Percentiles rank a stretch among this genome's conserved stretches.
Evolutionary conservation across 1,140 invertebrate species (phyloP).

Genomic region (Dolichoris vasculosae): DNA sequence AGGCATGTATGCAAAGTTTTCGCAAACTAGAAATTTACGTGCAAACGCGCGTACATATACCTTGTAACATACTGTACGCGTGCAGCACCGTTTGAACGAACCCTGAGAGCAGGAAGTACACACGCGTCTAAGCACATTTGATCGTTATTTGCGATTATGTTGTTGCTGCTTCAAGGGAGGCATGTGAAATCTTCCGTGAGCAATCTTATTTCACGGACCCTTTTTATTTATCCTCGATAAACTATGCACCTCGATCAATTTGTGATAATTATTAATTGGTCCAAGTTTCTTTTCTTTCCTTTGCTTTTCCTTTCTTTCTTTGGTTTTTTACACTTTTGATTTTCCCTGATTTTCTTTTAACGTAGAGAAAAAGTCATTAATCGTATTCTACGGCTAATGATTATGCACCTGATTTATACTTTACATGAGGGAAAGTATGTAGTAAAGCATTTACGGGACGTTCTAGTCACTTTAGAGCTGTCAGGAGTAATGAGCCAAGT

Average conservation of each 20-base stretch:
- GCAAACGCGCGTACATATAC: not conserved
- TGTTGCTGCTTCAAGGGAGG: not conserved
- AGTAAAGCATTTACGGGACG: not conserved
- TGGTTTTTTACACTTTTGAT: not conserved
- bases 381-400: not conserved
- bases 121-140: not conserved
- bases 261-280: not conserved
- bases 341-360: not conserved
- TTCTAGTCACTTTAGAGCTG: conserved; percentile 3
- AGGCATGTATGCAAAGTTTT: not conserved
- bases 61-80: conserved; percentile 10
- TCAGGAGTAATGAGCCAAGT: not conserved
- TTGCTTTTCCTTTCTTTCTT: too few species aligned
- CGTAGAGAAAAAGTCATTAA: not conserved
- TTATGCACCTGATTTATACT: not conserved
- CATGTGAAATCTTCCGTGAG: not conserved
- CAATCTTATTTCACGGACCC: not conserved
- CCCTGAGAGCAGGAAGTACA: not conserved
- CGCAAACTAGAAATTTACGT: conserved; percentile 15
- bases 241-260: not conserved
- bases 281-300: not conserved
- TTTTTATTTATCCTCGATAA: not conserved
- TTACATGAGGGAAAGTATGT: not conserved
- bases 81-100: not conserved
- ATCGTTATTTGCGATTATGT: conserved; percentile 11